Base-by-base conservation (phyloP, 2,113 vertebrate species). In the Phoenicopterus ruber region DNA sequence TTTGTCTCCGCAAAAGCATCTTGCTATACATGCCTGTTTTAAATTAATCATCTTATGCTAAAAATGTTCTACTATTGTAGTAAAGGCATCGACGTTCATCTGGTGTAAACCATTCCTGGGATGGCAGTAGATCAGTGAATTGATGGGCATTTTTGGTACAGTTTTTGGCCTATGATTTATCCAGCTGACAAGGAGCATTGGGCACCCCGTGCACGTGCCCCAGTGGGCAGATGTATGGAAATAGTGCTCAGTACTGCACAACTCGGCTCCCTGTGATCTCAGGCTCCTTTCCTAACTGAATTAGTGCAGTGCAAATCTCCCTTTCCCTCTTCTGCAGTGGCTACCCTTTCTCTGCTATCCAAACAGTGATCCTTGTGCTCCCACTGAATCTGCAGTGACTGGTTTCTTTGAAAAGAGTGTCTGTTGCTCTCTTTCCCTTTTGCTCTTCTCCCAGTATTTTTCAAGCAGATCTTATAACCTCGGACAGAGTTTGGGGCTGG, bases 121-220 rank as follows among this genome's bases (percentile, higher is more conserved):
- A 36, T 11, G 21, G 38, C 31, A 61, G 49, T 5, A 38, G 31
- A 17, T 40, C 29, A 7, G 22, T 61, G 49, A 73, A 17, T 21
- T 5, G 4, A 9, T 57, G 36, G 52, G 14, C 19, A 7, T 31
- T 7, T 21, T 63, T 86, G 54, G 32, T 71, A 13, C 7, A 3
- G 31, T 17, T 57, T 65, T 72, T 54, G 15, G 31, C 10, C 21
- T 24, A 31, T 32, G 55, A 19, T 90, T 74, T 92, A 18, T 22
- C 15, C 46, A 42, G 25, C 65, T 62, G 70, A 17, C 28, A 58
- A 12, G 13, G 22, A 84, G 12, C 49, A 9, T 5, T 12, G 28
- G 46, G 38, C 31, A 50, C 2, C 2, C n/a, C 0, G 7, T 52
- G 61, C n/a, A n/a, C n/a, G n/a, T n/a, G n/a, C n/a, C n/a, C 31